Conservation (phyloP, 2,888 invertebrate genomes). For the Yponomeuta evonymella region DNA sequence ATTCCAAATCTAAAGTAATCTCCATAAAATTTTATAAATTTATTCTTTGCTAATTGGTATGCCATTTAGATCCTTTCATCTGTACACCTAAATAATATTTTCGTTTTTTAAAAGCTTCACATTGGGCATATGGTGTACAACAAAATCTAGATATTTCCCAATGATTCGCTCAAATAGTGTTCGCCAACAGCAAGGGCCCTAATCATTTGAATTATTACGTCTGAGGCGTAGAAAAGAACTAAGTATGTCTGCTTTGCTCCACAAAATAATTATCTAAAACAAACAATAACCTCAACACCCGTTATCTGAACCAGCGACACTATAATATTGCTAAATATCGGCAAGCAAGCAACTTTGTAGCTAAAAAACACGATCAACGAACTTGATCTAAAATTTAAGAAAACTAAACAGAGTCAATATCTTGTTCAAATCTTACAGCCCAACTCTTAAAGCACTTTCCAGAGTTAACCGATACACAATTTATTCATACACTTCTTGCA, state of each 20-base stretch:
- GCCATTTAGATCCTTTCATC: neutral
- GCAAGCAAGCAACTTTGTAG: no score
- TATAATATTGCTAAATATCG: no score
- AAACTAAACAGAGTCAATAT: neutral
- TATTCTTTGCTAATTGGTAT: neutral
- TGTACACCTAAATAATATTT: neutral
- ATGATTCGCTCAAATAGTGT: neutral
- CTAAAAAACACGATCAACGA: no score
- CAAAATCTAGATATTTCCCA: neutral
- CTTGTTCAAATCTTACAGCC: neutral
- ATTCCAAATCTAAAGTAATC: neutral
- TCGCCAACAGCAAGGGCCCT: no score
- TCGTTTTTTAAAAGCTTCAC: neutral
- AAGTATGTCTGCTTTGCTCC: no score
- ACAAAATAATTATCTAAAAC: no score
- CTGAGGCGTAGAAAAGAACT: no score
- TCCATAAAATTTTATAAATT: neutral
- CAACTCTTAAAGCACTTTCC: neutral
- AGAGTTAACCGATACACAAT: slow-evolving; percentile 2
- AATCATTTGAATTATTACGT: no score
- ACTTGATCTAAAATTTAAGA: no score
- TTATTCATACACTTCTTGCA: slow-evolving; percentile 12
- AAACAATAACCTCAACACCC: no score
- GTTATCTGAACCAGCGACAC: no score
- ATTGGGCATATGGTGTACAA: neutral